Percentiles rank a stretch among this genome's conserved stretches.
Conservation (phyloP, 2,113 vertebrate species). For the Tautogolabrus adspersus region DNA sequence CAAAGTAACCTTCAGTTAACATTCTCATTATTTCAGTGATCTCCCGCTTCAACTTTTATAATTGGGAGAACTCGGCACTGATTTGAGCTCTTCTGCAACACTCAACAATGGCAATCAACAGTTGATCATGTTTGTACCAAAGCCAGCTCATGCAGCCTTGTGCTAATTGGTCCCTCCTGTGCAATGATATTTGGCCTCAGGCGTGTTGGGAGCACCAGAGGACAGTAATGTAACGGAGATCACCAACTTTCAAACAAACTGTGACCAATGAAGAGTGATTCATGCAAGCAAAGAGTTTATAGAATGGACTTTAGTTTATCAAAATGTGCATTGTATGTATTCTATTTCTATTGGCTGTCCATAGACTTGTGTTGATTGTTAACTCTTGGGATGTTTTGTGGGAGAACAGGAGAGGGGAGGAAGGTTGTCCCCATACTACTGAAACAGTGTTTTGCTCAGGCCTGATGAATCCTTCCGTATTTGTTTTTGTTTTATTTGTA, state of each 20-base stretch:
- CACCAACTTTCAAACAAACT: conserved; percentile 63
- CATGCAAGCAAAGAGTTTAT: conserved; percentile 66
- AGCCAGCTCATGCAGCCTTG: conserved; percentile 74
- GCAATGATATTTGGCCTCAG: conserved; percentile 58
- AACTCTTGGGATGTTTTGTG: conserved; percentile 70
- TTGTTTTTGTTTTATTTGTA: conserved; percentile 79
- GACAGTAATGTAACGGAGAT: conserved; percentile 58
- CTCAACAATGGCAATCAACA: conserved; percentile 64
- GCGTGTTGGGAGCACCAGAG: conserved; percentile 52
- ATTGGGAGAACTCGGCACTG: conserved; percentile 33
- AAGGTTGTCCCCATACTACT: conserved; percentile 74
- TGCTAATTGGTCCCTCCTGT: conserved; percentile 65
- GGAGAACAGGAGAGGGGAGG: conserved; percentile 28
- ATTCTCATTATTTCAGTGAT: conserved; percentile 26
- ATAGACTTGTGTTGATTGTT: conserved; percentile 80
- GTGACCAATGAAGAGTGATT: conserved; percentile 72
- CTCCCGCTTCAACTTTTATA: conserved; percentile 24
- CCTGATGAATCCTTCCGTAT: conserved; percentile 77
- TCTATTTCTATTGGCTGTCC: conserved; percentile 80
- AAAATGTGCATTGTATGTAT: conserved; percentile 79
- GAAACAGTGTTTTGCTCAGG: conserved; percentile 84
- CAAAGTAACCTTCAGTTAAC: conserved; percentile 32
- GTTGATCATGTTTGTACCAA: conserved; percentile 83
- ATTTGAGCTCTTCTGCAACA: conserved; percentile 52
- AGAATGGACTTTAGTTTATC: conserved; percentile 70